These are phyloP conservation scores for Sinelater perroti DNA, from an alignment of 2,888 invertebrate genomes.

Conservation along the genomic window DNA sequence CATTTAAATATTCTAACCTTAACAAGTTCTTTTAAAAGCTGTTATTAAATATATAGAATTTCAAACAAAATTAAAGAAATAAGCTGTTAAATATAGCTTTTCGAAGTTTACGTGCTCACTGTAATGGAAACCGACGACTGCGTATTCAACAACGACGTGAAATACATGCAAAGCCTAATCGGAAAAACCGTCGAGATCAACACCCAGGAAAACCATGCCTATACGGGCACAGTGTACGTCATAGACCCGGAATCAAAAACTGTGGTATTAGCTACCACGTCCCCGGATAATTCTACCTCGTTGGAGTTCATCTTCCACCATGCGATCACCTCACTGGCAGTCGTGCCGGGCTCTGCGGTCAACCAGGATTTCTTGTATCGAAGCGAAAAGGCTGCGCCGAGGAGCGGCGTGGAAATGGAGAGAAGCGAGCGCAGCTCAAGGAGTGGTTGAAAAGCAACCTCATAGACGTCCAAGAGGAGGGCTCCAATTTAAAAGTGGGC, in stretches of 20 bases:
- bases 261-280: slow-evolving; percentile 47
- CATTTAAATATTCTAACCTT: too few relatives aligned
- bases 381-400: neutral
- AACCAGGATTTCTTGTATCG: slow-evolving; percentile 26
- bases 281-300: slow-evolving; percentile 6
- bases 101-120: too few relatives aligned
- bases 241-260: slow-evolving; percentile 56
- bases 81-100: too few relatives aligned
- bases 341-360: slow-evolving; percentile 43
- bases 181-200: slow-evolving; percentile 51
- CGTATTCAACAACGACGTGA: neutral
- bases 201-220: slow-evolving; percentile 46
- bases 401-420: slow-evolving; percentile 11
- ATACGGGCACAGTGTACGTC: slow-evolving; percentile 52
- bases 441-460: slow-evolving; percentile 56
- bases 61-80: too few relatives aligned
- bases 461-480: slow-evolving; percentile 55
- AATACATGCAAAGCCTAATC: slow-evolving; percentile 45
- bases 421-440: slow-evolving; percentile 43
- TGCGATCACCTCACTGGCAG: slow-evolving; percentile 49
- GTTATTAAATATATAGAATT: too few relatives aligned
- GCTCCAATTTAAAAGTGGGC: slow-evolving; percentile 54
- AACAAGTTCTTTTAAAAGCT: too few relatives aligned
- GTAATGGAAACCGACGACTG: neutral
- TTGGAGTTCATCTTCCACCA: slow-evolving; percentile 42